Conservation (phyloP, 2,113 vertebrate species). For the Pardalotus punctatus region DNA sequence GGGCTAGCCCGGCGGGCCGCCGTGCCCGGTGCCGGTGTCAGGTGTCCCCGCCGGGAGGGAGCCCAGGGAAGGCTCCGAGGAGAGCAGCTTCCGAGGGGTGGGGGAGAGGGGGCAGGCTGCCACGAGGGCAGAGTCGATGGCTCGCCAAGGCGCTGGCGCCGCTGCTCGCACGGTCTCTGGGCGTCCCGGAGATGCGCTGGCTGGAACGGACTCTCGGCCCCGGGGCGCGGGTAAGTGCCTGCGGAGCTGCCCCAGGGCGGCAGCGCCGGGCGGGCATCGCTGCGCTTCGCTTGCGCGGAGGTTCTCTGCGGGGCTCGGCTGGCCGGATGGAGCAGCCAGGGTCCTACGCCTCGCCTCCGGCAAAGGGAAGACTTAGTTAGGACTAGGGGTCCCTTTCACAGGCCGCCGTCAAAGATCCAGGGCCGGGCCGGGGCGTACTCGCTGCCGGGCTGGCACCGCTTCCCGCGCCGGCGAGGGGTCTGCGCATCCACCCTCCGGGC, state of each 20-base stretch:
- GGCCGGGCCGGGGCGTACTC: neutral
- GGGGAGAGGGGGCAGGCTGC: neutral
- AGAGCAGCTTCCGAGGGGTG: neutral
- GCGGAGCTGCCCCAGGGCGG: neutral
- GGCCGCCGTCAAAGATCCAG: neutral
- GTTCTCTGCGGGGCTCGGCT: neutral
- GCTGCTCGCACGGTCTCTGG: neutral
- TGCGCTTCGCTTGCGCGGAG: neutral
- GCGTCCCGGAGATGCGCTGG: neutral
- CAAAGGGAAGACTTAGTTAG: too few species aligned
- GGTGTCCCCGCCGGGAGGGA: neutral
- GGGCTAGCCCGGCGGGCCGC: neutral
- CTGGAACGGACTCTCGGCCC: neutral
- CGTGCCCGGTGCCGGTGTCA: neutral
- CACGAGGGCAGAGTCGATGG: neutral
- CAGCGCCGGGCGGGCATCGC: neutral
- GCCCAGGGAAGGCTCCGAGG: neutral
- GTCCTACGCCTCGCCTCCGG: neutral
- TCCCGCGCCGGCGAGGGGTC: neutral
- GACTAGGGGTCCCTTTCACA: neutral
- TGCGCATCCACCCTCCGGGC: neutral
- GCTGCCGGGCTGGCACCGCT: neutral
- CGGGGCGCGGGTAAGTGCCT: neutral
- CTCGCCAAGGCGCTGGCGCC: neutral
- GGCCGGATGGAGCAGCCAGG: neutral